Evolutionary conservation across 2,888 invertebrate species (phyloP).

Genomic region (Hetaerina titia): DNA sequence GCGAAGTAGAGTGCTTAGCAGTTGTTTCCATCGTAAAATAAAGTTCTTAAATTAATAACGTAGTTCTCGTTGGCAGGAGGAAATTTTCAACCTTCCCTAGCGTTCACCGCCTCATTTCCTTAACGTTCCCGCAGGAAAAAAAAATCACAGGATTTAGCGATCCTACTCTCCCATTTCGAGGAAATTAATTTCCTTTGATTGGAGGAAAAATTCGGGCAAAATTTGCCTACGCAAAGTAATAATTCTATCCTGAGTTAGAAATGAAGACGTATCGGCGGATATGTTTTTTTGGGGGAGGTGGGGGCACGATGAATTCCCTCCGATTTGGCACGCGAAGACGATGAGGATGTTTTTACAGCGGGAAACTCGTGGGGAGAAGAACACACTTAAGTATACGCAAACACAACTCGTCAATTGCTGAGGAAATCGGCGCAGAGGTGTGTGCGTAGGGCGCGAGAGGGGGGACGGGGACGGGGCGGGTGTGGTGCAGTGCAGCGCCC

Average conservation of each 20-base stretch:
- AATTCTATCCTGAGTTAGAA: background rate
- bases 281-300: background rate
- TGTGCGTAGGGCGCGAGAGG: background rate
- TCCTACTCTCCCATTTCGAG: background rate
- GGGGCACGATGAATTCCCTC: background rate
- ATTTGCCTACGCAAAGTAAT: background rate
- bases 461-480: background rate
- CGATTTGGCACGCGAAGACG: background rate
- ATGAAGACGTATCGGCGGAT: background rate
- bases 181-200: background rate
- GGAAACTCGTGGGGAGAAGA: background rate
- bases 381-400: background rate
- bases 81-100: background rate
- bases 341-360: background rate
- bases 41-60: background rate
- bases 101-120: background rate
- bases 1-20: background rate
- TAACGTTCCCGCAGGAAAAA: background rate
- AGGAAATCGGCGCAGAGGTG: slow-evolving; percentile 20
- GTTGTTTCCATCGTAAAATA: background rate
- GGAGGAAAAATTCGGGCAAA: too few relatives aligned
- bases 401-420: background rate
- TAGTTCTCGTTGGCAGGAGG: background rate
- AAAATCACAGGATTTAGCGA: background rate
- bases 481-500: background rate